phyloP scores from a whole-genome alignment of 1,140 invertebrate genomes.

The Paralvinella palmiformis region DNA sequence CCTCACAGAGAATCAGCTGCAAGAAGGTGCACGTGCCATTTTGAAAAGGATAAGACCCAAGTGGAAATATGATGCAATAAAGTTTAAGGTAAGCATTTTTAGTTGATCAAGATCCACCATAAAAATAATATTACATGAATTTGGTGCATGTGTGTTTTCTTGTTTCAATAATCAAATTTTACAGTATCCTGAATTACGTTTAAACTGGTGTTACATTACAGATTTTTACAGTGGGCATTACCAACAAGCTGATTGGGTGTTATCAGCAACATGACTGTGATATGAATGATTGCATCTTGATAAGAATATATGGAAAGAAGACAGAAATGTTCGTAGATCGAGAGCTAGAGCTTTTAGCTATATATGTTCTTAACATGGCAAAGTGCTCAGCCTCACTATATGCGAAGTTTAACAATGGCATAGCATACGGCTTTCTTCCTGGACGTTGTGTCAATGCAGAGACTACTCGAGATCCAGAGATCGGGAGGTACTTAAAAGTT shows the following conservation, averaged over 20 bases:
- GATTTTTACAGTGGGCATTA: slow-evolving; percentile 91
- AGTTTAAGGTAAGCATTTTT: no score
- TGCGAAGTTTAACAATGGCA: slow-evolving; percentile 88
- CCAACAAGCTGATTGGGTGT: slow-evolving; percentile 85
- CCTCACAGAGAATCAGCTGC: no score
- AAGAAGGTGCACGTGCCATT: no score
- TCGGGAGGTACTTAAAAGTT: no score
- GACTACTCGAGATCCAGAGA: slow-evolving; percentile 62
- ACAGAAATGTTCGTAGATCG: slow-evolving; percentile 90
- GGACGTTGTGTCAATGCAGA: slow-evolving; percentile 71
- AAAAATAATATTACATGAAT: no score
- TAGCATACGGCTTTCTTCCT: slow-evolving; percentile 85
- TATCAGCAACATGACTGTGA: slow-evolving; percentile 54
- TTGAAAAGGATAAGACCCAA: no score
- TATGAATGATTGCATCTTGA: slow-evolving; percentile 65
- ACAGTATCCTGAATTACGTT: no score
- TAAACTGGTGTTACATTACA: no score
- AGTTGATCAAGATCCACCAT: no score
- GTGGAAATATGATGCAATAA: no score
- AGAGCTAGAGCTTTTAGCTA: slow-evolving; percentile 68
- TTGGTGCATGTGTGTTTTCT: no score
- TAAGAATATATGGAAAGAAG: slow-evolving; percentile 88
- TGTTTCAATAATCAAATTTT: no score
- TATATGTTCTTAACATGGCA: slow-evolving; percentile 59
- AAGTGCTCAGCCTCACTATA: slow-evolving; percentile 79